phyloP scores from a whole-genome alignment of 2,113 vertebrate species.

The Toxotes chatareus region DNA sequence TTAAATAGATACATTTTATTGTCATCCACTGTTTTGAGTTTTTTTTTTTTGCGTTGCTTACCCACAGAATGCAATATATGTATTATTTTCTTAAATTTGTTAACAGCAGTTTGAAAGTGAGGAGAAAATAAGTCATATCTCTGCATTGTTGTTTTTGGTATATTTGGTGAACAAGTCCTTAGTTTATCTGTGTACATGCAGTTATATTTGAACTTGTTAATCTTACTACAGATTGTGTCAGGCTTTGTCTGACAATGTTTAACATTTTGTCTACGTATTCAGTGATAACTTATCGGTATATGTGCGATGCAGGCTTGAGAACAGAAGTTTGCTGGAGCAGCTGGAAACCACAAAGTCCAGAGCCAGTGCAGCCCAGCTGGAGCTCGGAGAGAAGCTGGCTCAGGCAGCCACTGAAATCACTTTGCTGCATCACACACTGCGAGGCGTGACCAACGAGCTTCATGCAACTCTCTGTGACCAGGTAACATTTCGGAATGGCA shows the following conservation, averaged over 20 bases:
- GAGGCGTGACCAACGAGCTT: slow-evolving; percentile 66
- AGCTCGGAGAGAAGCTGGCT: slow-evolving; percentile 74
- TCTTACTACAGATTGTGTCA: neutral
- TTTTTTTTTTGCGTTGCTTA: neutral
- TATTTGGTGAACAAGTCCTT: neutral
- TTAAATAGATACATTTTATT: neutral
- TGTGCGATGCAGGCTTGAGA: slow-evolving; percentile 69
- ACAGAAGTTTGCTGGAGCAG: slow-evolving; percentile 70
- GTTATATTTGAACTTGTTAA: neutral
- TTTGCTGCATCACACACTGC: slow-evolving; percentile 78
- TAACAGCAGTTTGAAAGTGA: too few relatives aligned
- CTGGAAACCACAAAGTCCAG: slow-evolving; percentile 60
- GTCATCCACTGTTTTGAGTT: neutral
- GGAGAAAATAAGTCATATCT: neutral
- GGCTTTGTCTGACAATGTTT: neutral
- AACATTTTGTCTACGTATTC: neutral
- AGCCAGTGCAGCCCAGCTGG: slow-evolving; percentile 62
- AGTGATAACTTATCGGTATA: neutral
- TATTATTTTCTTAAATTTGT: too few relatives aligned
- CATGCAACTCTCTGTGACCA: slow-evolving; percentile 57
- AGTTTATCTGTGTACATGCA: neutral
- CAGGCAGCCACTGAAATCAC: slow-evolving; percentile 74
- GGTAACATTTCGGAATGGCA: slow-evolving; percentile 53
- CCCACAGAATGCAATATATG: neutral
- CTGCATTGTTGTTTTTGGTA: neutral